Evolutionary conservation across 2,888 invertebrate genomes (phyloP).

Genomic region (Machimus rusticus): DNA sequence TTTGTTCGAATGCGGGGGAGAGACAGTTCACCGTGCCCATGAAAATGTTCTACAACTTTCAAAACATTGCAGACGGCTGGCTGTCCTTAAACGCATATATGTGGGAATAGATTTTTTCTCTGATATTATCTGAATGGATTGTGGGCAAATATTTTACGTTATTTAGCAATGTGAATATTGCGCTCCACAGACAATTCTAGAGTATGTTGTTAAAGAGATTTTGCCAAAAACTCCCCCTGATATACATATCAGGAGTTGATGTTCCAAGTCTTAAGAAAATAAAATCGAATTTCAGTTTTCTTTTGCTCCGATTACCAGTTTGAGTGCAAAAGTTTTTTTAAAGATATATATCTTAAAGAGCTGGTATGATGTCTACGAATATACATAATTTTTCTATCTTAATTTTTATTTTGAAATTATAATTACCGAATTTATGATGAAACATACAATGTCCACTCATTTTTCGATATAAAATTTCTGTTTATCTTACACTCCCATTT

Average conservation of each 20-base stretch:
- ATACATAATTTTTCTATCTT: background rate
- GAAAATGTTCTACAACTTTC: background rate
- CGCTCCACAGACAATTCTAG: background rate
- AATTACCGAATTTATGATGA: background rate
- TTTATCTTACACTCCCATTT: background rate
- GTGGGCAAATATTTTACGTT: slow-evolving; percentile 22
- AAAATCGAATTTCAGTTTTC: background rate
- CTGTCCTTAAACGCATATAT: background rate
- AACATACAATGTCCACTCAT: background rate
- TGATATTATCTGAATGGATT: slow-evolving; percentile 5
- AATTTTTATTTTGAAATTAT: background rate
- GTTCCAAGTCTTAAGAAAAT: background rate
- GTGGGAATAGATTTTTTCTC: slow-evolving; percentile 18
- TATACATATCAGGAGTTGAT: background rate
- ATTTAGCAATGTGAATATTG: slow-evolving; percentile 13
- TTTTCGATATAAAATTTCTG: background rate
- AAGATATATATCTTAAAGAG: background rate
- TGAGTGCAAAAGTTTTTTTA: background rate
- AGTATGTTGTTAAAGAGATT: background rate
- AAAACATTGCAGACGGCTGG: slow-evolving; percentile 11
- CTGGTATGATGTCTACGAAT: background rate
- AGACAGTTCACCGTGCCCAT: background rate
- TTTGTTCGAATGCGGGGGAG: background rate
- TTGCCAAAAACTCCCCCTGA: background rate
- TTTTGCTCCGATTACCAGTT: background rate